These are phyloP conservation scores for Rhabdomys dilectus DNA, from an alignment of 2,113 vertebrate species.

Conservation along the genomic window DNA sequence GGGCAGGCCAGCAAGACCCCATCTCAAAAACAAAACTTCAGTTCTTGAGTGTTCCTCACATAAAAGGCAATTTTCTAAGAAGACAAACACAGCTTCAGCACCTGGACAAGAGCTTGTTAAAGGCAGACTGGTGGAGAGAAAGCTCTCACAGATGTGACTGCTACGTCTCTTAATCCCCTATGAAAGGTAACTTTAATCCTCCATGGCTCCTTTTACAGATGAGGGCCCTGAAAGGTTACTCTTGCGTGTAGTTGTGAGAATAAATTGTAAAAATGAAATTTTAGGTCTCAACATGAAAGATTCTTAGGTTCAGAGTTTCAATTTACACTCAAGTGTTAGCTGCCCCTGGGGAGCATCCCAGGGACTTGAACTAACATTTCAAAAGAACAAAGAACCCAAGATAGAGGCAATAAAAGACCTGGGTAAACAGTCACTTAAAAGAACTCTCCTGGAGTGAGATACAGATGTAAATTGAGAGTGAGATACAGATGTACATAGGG, in stretches of 20 bases:
- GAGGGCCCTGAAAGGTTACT: constrained; percentile 20
- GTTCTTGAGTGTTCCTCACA: neutral
- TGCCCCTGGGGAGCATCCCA: too few species aligned
- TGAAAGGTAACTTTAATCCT: neutral
- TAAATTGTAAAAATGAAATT: too few species aligned
- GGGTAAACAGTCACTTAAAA: too few species aligned
- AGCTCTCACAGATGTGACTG: neutral
- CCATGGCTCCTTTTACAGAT: neutral
- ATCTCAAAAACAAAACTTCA: neutral
- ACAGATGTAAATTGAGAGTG: too few species aligned
- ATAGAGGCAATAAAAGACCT: too few species aligned
- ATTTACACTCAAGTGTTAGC: too few species aligned
- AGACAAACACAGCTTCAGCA: neutral
- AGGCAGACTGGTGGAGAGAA: neutral
- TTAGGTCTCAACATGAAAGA: too few species aligned
- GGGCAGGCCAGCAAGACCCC: neutral
- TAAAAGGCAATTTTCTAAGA: neutral
- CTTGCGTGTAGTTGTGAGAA: neutral
- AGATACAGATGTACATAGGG: too few species aligned
- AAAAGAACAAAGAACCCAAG: too few species aligned
- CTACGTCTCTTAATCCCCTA: neutral
- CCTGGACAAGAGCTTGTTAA: neutral
- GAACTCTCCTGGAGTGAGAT: too few species aligned
- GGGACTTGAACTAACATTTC: too few species aligned
- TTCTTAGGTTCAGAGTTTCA: too few species aligned